phyloP scores from a whole-genome alignment of 2,113 vertebrate species.

The Poecile atricapillus region DNA sequence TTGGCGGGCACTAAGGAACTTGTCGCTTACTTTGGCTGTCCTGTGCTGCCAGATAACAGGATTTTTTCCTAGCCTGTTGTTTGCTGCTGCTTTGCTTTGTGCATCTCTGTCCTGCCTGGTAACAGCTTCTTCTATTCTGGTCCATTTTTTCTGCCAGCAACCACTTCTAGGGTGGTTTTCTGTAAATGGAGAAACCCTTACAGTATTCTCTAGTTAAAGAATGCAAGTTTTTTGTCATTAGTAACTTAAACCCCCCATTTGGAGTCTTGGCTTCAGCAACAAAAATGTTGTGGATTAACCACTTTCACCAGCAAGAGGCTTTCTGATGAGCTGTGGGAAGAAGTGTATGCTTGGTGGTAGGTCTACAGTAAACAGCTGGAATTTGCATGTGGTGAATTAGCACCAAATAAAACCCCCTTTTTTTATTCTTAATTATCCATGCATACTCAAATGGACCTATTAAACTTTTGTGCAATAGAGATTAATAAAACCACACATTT shows the following conservation, averaged over 20 bases:
- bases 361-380: conserved; percentile 42
- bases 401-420: conserved; percentile 17
- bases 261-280: conserved; percentile 27
- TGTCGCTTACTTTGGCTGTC: conserved; percentile 35
- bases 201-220: background rate
- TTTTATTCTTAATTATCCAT: background rate
- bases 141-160: conserved; percentile 36
- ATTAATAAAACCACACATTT: background rate
- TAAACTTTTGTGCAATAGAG: background rate
- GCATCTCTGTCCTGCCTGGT: conserved; percentile 46
- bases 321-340: conserved; percentile 50
- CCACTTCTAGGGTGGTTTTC: conserved; percentile 49
- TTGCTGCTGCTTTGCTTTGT: conserved; percentile 5
- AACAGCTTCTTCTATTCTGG: conserved; percentile 60
- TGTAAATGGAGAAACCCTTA: conserved; percentile 52
- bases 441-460: background rate
- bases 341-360: conserved; percentile 22
- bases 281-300: conserved; percentile 60
- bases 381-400: conserved; percentile 53
- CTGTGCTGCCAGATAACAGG: conserved; percentile 21
- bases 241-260: conserved; percentile 48
- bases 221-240: conserved; percentile 44
- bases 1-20: conserved; percentile 29
- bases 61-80: conserved; percentile 23
- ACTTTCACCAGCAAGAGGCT: conserved; percentile 44